Conservation (phyloP, 2,797 vertebrate genomes). For the Garrulus glandarius region DNA sequence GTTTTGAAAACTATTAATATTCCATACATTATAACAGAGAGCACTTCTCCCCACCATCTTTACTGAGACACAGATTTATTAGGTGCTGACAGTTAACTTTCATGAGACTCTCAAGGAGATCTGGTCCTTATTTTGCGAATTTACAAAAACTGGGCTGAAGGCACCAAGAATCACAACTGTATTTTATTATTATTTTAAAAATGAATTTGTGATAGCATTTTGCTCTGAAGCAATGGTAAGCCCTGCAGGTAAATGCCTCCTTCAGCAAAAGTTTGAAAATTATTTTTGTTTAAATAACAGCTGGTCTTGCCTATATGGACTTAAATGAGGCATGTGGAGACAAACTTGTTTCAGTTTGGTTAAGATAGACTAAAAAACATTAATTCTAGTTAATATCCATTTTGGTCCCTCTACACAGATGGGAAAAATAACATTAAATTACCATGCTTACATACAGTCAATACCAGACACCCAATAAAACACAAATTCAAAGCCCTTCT, state of each 20-base stretch:
- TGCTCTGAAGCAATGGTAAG: not conserved
- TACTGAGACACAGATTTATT: constrained; percentile 18
- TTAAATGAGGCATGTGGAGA: constrained; percentile 21
- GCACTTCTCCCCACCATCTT: not conserved
- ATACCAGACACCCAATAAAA: constrained; percentile 35
- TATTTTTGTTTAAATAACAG: constrained; percentile 23
- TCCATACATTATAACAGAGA: not conserved
- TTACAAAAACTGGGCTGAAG: not conserved
- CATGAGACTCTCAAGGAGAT: constrained; percentile 5
- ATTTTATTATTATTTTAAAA: constrained; percentile 47
- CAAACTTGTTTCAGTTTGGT: constrained; percentile 9
- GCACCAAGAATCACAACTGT: constrained; percentile 35
- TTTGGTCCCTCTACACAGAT: constrained; percentile 10
- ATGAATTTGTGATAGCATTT: constrained; percentile 14
- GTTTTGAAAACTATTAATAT: constrained; percentile 1
- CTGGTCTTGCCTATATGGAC: not conserved
- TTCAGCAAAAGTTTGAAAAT: not conserved
- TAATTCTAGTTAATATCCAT: constrained; percentile 46
- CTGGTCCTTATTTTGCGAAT: constrained; percentile 13
- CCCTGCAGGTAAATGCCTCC: not conserved
- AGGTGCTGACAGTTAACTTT: constrained; percentile 48
- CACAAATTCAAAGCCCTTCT: constrained; percentile 18
- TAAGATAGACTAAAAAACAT: constrained; percentile 27
- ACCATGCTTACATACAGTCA: constrained; percentile 32
- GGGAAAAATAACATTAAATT: constrained; percentile 36